A percentile compares a stretch with the other conserved stretches of the same genome.
Evolutionary conservation across 2,888 invertebrate genomes (phyloP).

Genomic region (Andrena chrysosceles): DNA sequence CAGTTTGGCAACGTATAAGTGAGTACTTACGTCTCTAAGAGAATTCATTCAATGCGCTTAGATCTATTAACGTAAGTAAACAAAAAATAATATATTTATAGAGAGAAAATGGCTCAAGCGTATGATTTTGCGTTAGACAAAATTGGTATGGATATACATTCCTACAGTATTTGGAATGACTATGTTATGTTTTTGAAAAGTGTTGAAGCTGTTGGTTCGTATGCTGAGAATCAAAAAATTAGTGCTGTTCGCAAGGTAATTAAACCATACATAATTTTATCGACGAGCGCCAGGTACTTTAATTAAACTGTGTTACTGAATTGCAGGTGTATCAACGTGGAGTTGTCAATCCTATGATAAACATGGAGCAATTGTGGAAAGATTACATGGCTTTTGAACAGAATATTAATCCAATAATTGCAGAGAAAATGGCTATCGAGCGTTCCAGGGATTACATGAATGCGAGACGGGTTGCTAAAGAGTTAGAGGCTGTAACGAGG

Average conservation of each 20-base stretch:
- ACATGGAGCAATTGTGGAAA: slow-evolving; percentile 98
- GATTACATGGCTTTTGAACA: slow-evolving; percentile 99
- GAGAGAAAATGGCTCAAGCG: slow-evolving; percentile 99
- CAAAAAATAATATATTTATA: slow-evolving; percentile 83
- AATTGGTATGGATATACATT: slow-evolving; percentile 99
- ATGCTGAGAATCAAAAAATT: slow-evolving; percentile 99
- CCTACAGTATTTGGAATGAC: slow-evolving; percentile 98
- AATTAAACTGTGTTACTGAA: slow-evolving; percentile 30
- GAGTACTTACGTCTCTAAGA: slow-evolving; percentile 83
- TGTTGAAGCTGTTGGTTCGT: slow-evolving; percentile 98
- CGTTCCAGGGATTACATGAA: slow-evolving; percentile 99
- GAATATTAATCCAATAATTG: slow-evolving; percentile 94
- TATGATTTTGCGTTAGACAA: slow-evolving; percentile 99
- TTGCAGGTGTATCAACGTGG: slow-evolving; percentile 96
- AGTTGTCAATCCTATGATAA: slow-evolving; percentile 98
- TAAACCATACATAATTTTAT: neutral
- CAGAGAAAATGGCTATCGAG: slow-evolving; percentile 99
- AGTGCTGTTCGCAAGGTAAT: slow-evolving; percentile 97
- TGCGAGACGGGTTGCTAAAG: slow-evolving; percentile 97
- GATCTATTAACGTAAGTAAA: slow-evolving; percentile 6
- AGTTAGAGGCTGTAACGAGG: slow-evolving; percentile 96
- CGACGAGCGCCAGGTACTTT: no score
- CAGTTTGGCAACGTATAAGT: slow-evolving; percentile 96
- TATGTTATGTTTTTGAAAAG: slow-evolving; percentile 98
- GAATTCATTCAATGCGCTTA: neutral